Evolutionary conservation across 1,140 invertebrate species (phyloP).

Genomic region (Diabrotica undecimpunctata): DNA sequence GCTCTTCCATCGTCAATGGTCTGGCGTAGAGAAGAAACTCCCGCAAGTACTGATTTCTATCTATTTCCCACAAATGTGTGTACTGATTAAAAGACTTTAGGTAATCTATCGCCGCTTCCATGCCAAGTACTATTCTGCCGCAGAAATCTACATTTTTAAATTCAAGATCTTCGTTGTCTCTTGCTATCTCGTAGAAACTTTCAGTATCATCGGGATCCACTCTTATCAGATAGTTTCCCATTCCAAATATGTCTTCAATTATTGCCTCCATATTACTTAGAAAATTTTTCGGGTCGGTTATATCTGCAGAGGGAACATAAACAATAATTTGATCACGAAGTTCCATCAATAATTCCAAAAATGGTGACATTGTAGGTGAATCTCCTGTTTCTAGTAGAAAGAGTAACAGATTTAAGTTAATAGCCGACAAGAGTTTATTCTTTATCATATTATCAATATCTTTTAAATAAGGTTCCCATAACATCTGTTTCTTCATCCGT

Average conservation of each 20-base stretch:
- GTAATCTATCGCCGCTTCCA: conserved; percentile 60
- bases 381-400: conserved; percentile 48
- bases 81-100: conserved; percentile 73
- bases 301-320: conserved; percentile 61
- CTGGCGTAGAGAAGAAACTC: conserved; percentile 87
- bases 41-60: conserved; percentile 64
- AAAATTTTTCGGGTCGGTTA: conserved; percentile 57
- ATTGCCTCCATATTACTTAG: conserved; percentile 26
- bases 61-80: conserved; percentile 86
- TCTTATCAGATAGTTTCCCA: conserved; percentile 35
- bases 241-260: conserved; percentile 36
- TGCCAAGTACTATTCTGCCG: conserved; percentile 21
- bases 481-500: conserved; percentile 31
- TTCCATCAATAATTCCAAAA: conserved; percentile 63
- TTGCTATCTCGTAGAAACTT: conserved; percentile 39
- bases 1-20: conserved; percentile 78
- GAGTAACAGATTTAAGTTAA: conserved; percentile 44
- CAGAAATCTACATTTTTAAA: conserved; percentile 50
- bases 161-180: conserved; percentile 57
- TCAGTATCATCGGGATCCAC: conserved; percentile 25
- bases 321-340: conserved; percentile 60
- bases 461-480: conserved; percentile 62
- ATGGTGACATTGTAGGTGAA: conserved; percentile 44
- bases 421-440: conserved; percentile 56
- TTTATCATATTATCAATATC: conserved; percentile 63